A percentile compares a stretch with the other conserved stretches of the same genome.
Evolutionary conservation across 2,113 vertebrate genomes (phyloP).

Genomic region (Hucho hucho): DNA sequence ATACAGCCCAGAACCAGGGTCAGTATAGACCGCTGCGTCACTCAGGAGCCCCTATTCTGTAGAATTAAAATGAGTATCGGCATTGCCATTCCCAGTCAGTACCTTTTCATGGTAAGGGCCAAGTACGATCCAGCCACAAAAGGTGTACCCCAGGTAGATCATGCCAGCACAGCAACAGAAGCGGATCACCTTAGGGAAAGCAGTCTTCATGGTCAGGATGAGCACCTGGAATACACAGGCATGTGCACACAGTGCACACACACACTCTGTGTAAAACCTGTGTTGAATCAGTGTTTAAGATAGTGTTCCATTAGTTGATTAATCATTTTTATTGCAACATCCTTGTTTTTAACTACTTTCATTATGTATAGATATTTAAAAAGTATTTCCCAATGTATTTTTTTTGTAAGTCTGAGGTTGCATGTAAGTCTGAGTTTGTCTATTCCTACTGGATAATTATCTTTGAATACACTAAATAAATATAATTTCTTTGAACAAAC

Average conservation of each 20-base stretch:
- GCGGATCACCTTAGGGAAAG: slow-evolving; percentile 89
- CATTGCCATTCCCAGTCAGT: slow-evolving; percentile 5
- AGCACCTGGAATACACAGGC: slow-evolving; percentile 76
- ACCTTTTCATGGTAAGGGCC: slow-evolving; percentile 97
- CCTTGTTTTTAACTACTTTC: too few relatives aligned
- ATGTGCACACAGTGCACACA: background rate
- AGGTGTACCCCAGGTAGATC: slow-evolving; percentile 97
- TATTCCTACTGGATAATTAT: background rate
- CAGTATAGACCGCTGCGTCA: too few relatives aligned
- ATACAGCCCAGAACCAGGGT: too few relatives aligned
- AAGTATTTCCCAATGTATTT: background rate
- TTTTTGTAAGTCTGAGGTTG: background rate
- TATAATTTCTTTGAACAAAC: slow-evolving; percentile 29
- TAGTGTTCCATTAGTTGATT: background rate
- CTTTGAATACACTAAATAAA: background rate
- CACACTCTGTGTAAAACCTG: background rate
- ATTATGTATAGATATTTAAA: background rate
- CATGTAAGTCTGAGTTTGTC: background rate
- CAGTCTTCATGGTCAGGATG: slow-evolving; percentile 94
- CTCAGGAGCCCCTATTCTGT: too few relatives aligned
- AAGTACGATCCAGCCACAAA: slow-evolving; percentile 96
- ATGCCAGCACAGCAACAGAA: slow-evolving; percentile 97
- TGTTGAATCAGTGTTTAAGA: too few relatives aligned
- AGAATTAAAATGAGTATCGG: too few relatives aligned
- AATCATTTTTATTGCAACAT: background rate